Conservation (phyloP, 2,797 vertebrate species). For the Sardinella longiceps region DNA sequence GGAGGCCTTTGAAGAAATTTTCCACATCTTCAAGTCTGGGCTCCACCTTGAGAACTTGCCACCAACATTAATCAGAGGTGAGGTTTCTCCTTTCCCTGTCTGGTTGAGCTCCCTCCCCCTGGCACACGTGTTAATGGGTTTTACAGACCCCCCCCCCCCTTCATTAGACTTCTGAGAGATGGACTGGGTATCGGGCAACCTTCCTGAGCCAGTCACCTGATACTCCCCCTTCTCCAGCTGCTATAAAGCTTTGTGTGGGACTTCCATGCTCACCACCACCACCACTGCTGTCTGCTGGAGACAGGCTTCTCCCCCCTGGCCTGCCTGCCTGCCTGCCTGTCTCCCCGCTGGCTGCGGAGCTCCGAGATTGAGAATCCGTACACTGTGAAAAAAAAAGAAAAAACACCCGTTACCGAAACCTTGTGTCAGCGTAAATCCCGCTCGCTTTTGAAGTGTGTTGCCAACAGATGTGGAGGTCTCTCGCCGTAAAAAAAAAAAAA, state of each 20-base stretch:
- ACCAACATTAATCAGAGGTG: constrained; percentile 79
- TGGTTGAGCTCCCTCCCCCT: constrained; percentile 25
- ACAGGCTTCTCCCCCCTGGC: neutral
- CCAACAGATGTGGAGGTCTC: constrained; percentile 48
- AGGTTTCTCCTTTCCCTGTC: constrained; percentile 42
- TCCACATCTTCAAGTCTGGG: constrained; percentile 86
- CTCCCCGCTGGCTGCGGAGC: neutral
- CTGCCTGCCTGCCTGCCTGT: neutral
- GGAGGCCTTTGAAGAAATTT: constrained; percentile 84
- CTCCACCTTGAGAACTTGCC: constrained; percentile 80
- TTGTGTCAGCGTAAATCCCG: neutral
- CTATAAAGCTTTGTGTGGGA: constrained; percentile 3
- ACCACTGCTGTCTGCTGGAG: neutral
- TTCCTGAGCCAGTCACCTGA: neutral
- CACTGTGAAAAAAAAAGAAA: neutral
- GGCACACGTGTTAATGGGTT: neutral
- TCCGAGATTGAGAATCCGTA: neutral
- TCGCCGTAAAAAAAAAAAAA: neutral
- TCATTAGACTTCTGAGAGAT: neutral
- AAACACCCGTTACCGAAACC: neutral
- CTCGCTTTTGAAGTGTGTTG: neutral
- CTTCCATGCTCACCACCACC: neutral
- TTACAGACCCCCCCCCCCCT: neutral
- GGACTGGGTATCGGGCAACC: neutral
- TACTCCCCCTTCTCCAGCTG: constrained; percentile 17